Evolutionary conservation across 1,140 invertebrate genomes (phyloP).

Genomic region (Probaryconus sp.): DNA sequence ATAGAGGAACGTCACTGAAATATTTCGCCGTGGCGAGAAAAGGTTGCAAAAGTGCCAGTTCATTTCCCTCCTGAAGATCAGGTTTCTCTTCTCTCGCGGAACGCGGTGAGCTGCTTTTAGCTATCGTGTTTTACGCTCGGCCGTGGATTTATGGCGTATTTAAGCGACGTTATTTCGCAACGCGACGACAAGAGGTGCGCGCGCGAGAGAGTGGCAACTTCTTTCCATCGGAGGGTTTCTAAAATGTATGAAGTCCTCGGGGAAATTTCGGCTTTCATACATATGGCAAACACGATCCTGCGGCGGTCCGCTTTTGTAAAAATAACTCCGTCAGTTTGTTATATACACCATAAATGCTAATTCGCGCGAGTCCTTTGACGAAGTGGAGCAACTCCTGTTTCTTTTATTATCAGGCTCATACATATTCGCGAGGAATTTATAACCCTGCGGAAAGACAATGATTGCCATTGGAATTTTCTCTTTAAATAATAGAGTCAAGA

Average conservation of each 20-base stretch:
- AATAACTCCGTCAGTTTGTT: slow-evolving; percentile 43
- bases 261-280: slow-evolving; percentile 70
- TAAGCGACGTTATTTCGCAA: slow-evolving; percentile 56
- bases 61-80: slow-evolving; percentile 27
- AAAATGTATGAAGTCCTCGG: slow-evolving; percentile 66
- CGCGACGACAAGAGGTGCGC: slow-evolving; percentile 58
- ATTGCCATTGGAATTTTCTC: no score
- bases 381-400: slow-evolving; percentile 1
- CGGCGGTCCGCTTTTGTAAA: slow-evolving; percentile 45
- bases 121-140: slow-evolving; percentile 45
- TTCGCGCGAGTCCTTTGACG: slow-evolving; percentile 22
- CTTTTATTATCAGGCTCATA: neutral
- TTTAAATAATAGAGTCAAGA: no score
- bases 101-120: slow-evolving; percentile 46
- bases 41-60: slow-evolving; percentile 15
- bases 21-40: no score
- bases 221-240: slow-evolving; percentile 54
- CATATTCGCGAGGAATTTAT: neutral
- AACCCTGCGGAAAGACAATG: no score
- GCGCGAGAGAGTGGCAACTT: slow-evolving; percentile 56
- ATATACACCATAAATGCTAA: slow-evolving; percentile 48
- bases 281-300: slow-evolving; percentile 48
- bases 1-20: no score
- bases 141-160: slow-evolving; percentile 51
- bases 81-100: slow-evolving; percentile 33